These are phyloP conservation scores for Zootermopsis nevadensis DNA, from an alignment of 2,888 invertebrate species.

Conservation along the genomic window DNA sequence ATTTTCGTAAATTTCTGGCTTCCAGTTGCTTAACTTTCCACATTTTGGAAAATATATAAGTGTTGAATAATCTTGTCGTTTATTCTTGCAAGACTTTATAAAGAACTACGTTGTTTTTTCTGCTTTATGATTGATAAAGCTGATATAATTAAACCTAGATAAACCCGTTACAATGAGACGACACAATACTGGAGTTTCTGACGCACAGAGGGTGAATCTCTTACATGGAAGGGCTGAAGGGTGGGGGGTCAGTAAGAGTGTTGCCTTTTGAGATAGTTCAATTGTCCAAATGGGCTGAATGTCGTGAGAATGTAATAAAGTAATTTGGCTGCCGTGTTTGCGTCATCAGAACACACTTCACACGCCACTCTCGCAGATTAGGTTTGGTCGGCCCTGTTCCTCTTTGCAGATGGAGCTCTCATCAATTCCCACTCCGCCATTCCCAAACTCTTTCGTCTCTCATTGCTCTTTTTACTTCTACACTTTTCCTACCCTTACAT, in stretches of 20 bases:
- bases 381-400: conserved; percentile 12
- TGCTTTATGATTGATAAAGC: too few relatives aligned
- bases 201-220: neutral
- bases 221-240: too few relatives aligned
- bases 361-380: conserved; percentile 6
- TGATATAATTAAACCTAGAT: too few relatives aligned
- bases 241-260: neutral
- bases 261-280: neutral
- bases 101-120: too few relatives aligned
- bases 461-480: neutral
- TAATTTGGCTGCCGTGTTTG: neutral
- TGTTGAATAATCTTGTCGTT: too few relatives aligned
- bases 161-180: too few relatives aligned
- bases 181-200: neutral
- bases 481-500: neutral
- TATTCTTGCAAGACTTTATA: too few relatives aligned
- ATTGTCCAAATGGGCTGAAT: conserved; percentile 14
- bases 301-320: neutral
- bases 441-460: neutral
- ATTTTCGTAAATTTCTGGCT: too few relatives aligned
- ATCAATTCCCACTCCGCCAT: neutral
- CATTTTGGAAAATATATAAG: too few relatives aligned
- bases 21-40: too few relatives aligned
- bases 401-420: neutral
- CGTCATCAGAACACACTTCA: neutral